These are phyloP conservation scores for Aramus guarauna DNA, from an alignment of 2,113 vertebrate genomes.

Conservation along the genomic window DNA sequence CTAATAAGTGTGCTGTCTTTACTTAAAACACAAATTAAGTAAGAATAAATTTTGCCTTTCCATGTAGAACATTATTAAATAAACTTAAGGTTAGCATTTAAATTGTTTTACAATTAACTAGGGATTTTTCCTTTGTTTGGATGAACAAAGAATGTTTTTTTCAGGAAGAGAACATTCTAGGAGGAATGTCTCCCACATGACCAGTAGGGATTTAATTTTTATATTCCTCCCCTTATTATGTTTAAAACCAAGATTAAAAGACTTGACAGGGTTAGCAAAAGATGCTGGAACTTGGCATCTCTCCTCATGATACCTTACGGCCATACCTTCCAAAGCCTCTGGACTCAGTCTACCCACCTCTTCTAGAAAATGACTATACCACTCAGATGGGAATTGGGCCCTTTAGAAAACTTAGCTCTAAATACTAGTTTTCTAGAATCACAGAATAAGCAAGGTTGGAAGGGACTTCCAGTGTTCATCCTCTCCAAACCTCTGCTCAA, in stretches of 20 bases:
- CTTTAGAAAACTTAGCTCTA: not conserved
- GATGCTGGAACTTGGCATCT: not conserved
- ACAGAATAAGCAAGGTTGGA: not conserved
- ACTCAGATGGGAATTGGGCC: not conserved
- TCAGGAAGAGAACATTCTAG: not conserved
- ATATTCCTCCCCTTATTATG: not conserved
- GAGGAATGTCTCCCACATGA: not conserved
- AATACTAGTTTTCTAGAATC: not conserved
- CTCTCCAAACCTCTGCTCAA: not conserved
- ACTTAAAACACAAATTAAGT: not conserved
- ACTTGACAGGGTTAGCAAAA: not conserved
- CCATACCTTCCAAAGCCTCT: not conserved
- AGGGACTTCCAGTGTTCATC: not conserved
- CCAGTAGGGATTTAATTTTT: not conserved
- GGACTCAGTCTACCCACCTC: not conserved
- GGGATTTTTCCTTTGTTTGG: not conserved
- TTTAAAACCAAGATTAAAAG: not conserved
- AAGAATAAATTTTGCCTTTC: not conserved
- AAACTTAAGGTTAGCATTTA: not conserved
- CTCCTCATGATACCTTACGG: not conserved
- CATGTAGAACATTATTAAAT: not conserved
- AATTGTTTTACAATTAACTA: not conserved
- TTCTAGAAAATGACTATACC: not conserved
- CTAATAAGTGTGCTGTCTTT: not conserved
- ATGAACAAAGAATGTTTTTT: not conserved